Conservation (phyloP, 1,140 invertebrate genomes). For the Drosophila yakuba region DNA sequence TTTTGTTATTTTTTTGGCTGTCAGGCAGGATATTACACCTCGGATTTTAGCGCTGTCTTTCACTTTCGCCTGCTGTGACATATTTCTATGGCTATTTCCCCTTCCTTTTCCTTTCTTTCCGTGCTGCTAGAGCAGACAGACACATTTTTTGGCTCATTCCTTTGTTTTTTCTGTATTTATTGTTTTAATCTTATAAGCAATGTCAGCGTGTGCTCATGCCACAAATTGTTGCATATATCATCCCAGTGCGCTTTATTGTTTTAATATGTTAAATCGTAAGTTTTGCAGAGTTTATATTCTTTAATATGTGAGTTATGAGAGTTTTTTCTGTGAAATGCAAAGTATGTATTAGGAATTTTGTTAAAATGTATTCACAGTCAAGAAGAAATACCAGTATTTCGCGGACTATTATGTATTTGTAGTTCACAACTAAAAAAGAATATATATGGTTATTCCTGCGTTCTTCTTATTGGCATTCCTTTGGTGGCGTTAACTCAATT, state of each 20-base stretch:
- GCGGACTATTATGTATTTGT: background rate
- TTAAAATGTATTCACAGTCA: background rate
- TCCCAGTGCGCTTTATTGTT: constrained; percentile 59
- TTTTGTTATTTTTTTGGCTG: constrained; percentile 43
- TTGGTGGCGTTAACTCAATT: constrained; percentile 25
- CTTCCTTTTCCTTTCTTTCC: constrained; percentile 14
- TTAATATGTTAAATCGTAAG: constrained; percentile 70
- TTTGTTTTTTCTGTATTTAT: constrained; percentile 24
- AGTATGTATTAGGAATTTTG: constrained; percentile 2
- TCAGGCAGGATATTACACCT: constrained; percentile 78
- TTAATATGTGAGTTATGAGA: constrained; percentile 36
- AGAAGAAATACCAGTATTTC: background rate
- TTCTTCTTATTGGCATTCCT: constrained; percentile 29
- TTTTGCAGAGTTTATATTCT: constrained; percentile 28
- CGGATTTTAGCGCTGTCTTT: constrained; percentile 73
- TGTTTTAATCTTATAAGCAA: constrained; percentile 73
- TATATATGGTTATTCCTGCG: background rate
- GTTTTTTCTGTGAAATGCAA: background rate
- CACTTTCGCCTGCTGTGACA: constrained; percentile 79
- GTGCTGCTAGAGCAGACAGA: constrained; percentile 56
- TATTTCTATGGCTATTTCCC: constrained; percentile 68
- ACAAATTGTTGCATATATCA: constrained; percentile 57
- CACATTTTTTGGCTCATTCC: constrained; percentile 47
- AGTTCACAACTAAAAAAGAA: too few species aligned
- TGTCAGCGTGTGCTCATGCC: constrained; percentile 66